Evolutionary conservation across 2,113 vertebrate genomes (phyloP), one percentile per base, ranked within the genome.

Genomic region (Ptilonorhynchus violaceus): DNA sequence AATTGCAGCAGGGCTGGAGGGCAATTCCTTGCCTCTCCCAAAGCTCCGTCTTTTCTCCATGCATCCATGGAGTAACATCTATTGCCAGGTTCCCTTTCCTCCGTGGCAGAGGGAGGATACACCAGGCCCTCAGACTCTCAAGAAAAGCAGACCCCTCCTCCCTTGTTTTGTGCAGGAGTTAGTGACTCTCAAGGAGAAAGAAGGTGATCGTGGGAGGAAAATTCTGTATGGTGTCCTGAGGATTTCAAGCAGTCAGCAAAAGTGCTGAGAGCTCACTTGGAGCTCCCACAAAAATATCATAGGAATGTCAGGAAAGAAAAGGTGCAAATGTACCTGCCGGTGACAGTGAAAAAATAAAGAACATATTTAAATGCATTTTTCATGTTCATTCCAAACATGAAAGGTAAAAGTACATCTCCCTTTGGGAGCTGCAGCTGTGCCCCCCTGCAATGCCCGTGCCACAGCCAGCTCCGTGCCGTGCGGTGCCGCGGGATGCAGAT

Each of bases 51-150:
- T 39, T 16, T 2, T 5, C 60, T 4, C 39, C 0, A 1, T 2
- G 13, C 39, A 15, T 27, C 73, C 3, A 0, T 2, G 52, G 0
- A 0, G 39, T 4, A 9, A 16, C 25, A 41, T 1, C 42, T 6
- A 0, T 0, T 1, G 3, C 75, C 42, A 2, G 5, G 1, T 1
- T 9, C 55, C 3, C 3, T 4, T 7, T 13, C 24, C 55, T 13
- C 22, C 64, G 69, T 0, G 11, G 59, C 59, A 53, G 21, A 11
- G 0, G 7, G 42, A 49, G 64, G 33, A 13, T 13, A 49, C 6
- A 0, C 58, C 72, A 21, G 13, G 31, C 6, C 28, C 56, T 20
- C 2, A 3, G 20, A 5, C 9, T 25, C 58, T 10, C 1, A 0
- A 19, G 23, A 7, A 37, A 67, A 72, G 6, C 13, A 33, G 4